Percentiles rank a stretch among this genome's conserved stretches.
Evolutionary conservation across 2,113 vertebrate genomes (phyloP).

Genomic region (Oriolus oriolus): DNA sequence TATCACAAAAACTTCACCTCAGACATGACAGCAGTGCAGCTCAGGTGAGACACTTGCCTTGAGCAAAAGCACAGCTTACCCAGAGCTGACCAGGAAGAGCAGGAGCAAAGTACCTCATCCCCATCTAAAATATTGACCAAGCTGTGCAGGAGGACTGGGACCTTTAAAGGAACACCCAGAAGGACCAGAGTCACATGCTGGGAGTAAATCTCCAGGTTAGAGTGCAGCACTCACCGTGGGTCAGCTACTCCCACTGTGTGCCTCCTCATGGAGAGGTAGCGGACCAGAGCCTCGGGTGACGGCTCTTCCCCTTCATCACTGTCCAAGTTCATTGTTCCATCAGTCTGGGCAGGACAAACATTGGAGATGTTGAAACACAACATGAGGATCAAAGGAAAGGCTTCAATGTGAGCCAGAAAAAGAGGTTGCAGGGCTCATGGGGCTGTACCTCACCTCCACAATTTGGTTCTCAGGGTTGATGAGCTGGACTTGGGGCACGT

Average conservation of each 20-base stretch:
- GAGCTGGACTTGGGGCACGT: constrained; percentile 95
- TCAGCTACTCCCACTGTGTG: constrained; percentile 97
- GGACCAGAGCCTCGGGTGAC: constrained; percentile 93
- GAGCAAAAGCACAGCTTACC: not conserved
- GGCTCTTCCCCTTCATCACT: constrained; percentile 97
- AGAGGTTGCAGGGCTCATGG: not conserved
- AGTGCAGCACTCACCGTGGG: constrained; percentile 80
- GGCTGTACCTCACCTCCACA: constrained; percentile 83
- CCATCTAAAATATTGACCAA: not conserved
- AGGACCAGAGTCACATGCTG: not conserved
- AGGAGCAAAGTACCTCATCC: not conserved
- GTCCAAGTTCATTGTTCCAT: constrained; percentile 90
- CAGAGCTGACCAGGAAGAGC: not conserved
- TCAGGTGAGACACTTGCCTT: not conserved
- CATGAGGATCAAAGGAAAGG: not conserved
- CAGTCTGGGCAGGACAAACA: constrained; percentile 73
- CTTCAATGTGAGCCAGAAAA: not conserved
- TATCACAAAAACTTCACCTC: not conserved
- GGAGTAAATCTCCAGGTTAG: not conserved
- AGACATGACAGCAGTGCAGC: not conserved
- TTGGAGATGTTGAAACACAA: not conserved
- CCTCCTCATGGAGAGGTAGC: constrained; percentile 95
- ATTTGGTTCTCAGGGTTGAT: constrained; percentile 99
- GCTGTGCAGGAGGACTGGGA: not conserved
- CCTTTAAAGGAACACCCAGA: not conserved